Evolutionary conservation across 2,888 invertebrate genomes (phyloP), one percentile per base, ranked within the genome.

Genomic region (Bombyx huttoni): DNA sequence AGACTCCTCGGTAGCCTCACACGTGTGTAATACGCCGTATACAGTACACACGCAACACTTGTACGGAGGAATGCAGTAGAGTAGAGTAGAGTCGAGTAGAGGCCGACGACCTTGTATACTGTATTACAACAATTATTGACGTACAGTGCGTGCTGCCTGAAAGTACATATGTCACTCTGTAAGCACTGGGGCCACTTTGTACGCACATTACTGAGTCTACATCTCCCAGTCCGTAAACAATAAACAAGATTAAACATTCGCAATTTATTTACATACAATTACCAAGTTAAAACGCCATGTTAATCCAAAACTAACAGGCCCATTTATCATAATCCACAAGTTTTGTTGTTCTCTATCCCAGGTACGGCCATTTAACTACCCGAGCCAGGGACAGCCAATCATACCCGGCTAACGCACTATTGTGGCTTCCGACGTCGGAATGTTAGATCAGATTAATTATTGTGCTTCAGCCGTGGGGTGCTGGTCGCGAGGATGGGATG

Each of bases 361-460:
- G 49, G 35, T 34, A 48, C 14, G 10, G 33, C 47, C 13, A 10
- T 52, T 56, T 64, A 62, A 68, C 60, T 56, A 56, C 54, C 58
- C 53, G 52, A 58, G 55, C 58, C 53, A 57, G 53, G 48, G 61
- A 61, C 64, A 58, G 73, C 71, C 71, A 73, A 75, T 73, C 68
- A 68, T 61, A 51, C 58, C 54, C 56, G 58, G 57, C 52, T 54
- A 55, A 58, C 55, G 56, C 54, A 60, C 65, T 62, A 61, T 62
- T 59, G 60, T 55, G 56, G 56, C 59, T 58, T 56, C 55, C 54
- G 54, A 55, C 57, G 56, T 54, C 58, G 57, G 57, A 60, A 61
- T 56, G 55, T 60, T 56, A 62, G 70, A 68, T 67, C 68, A 66
- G 68, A 75, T 74, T 73, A 74, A 75, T 76, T 75, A 75, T 75